Evolutionary conservation across 2,888 invertebrate genomes (phyloP), one percentile per base, ranked within the genome.

Genomic region (Sinopyrophorus schimmeli): DNA sequence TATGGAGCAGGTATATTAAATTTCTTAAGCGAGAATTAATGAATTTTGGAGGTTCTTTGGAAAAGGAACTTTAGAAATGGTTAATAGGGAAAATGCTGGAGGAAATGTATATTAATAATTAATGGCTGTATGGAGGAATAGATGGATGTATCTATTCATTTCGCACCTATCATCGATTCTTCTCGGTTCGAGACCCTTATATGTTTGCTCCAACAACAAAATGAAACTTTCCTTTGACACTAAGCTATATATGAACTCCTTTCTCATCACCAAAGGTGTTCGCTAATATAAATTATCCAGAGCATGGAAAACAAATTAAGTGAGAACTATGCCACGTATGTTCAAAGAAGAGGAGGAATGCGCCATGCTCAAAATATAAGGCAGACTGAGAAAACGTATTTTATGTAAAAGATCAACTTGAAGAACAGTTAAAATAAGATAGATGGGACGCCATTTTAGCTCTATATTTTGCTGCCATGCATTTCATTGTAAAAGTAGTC

Each of bases 191-290:
- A 62, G 63, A 60, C 62, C 63, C 63, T 62, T 61, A 63, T 66
- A 66, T 67, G 66, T 68, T 66, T 66, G 64, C 55, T 47, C 54
- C 55, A 43, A 30, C 37, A 68, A 71, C 69, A 67, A 71, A 71
- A 71, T 71, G 70, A 70, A 70, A 70, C 70, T 71, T 71, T 70
- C 66, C 70, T 71, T 70, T 72, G 71, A 72, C 71, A 68, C 69
- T 68, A 35, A 49, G 48, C 48, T 48, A 53, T 53, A 53, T 48
- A 70, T 68, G 69, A 70, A 70, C 71, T 69, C 68, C 68, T 67
- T 68, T 68, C 67, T 68, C 67, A 62, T 61, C 65, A 63, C 62
- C 65, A 63, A 67, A 70, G 70, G 70, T 69, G 70, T 68, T 68
- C 68, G 61, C 68, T 68, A 67, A 71, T 71, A 71, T 71, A 71